Evolutionary conservation across 2,888 invertebrate genomes (phyloP).

Genomic region (Chymomyza caudatula): DNA sequence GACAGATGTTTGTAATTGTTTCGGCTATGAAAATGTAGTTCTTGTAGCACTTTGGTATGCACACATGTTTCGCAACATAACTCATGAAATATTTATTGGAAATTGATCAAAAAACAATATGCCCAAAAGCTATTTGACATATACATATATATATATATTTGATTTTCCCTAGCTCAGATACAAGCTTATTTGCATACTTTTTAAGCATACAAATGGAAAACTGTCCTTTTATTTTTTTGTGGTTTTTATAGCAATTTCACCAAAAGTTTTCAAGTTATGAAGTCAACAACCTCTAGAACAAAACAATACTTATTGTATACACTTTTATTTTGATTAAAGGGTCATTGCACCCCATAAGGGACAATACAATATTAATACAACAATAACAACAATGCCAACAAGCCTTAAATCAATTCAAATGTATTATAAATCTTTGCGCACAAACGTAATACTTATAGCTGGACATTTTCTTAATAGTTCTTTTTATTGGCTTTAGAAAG

Average conservation of each 20-base stretch:
- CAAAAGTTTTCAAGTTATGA: neutral
- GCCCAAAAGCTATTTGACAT: neutral
- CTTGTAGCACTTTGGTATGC: neutral
- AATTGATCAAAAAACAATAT: neutral
- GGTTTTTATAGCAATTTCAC: neutral
- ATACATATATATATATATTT: neutral
- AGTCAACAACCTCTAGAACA: neutral
- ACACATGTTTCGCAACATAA: neutral
- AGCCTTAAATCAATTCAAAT: neutral
- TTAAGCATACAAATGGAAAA: slow-evolving; percentile 21
- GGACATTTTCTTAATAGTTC: neutral
- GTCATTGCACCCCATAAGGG: neutral
- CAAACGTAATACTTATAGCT: neutral
- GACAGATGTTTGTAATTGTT: slow-evolving; percentile 14
- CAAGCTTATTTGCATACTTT: slow-evolving; percentile 52
- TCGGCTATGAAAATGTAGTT: neutral
- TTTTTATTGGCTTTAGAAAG: too few species aligned
- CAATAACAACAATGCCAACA: neutral
- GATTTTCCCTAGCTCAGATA: neutral
- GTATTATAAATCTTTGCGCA: neutral
- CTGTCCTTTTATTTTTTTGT: neutral
- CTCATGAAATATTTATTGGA: neutral
- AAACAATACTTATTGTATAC: neutral
- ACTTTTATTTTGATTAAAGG: neutral
- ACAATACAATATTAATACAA: neutral